Conservation (phyloP, 2,113 vertebrate species). For the Brachypteracias leptosomus region DNA sequence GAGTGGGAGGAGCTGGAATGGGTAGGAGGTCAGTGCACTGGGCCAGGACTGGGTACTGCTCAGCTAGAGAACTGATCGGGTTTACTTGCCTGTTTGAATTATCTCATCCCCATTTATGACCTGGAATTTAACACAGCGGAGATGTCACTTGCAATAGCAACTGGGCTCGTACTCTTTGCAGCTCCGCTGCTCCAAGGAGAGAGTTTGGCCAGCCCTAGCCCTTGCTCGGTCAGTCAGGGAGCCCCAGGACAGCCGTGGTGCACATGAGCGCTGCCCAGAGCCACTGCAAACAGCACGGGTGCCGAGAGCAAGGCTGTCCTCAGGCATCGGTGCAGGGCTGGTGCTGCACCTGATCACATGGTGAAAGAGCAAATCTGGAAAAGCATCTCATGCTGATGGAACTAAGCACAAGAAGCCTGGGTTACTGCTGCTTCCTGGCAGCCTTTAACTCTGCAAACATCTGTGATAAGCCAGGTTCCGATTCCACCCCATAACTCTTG, state of each 20-base stretch:
- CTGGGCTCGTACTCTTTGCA: slow-evolving; percentile 55
- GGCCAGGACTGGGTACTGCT: slow-evolving; percentile 77
- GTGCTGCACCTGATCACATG: not conserved
- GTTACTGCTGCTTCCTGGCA: not conserved
- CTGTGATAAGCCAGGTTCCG: not conserved
- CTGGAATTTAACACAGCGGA: slow-evolving; percentile 93
- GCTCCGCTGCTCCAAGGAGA: slow-evolving; percentile 35
- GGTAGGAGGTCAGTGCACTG: slow-evolving; percentile 74
- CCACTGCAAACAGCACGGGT: not conserved
- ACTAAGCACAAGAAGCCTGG: not conserved
- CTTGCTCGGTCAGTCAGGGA: not conserved
- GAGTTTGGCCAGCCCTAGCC: not conserved
- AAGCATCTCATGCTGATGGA: accelerated
- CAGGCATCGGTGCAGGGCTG: accelerated
- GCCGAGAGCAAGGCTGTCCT: not conserved
- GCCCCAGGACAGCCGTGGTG: not conserved
- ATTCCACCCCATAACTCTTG: not conserved
- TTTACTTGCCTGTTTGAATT: slow-evolving; percentile 93
- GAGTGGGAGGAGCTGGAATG: slow-evolving; percentile 80
- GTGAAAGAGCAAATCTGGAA: not conserved
- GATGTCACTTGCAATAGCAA: slow-evolving; percentile 76
- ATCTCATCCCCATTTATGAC: slow-evolving; percentile 92
- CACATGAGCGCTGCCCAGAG: not conserved
- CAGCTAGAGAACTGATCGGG: slow-evolving; percentile 76
- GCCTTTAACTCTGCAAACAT: not conserved